Base-by-base conservation (phyloP, 2,888 invertebrate genomes). In the Oeneis ivallda region DNA sequence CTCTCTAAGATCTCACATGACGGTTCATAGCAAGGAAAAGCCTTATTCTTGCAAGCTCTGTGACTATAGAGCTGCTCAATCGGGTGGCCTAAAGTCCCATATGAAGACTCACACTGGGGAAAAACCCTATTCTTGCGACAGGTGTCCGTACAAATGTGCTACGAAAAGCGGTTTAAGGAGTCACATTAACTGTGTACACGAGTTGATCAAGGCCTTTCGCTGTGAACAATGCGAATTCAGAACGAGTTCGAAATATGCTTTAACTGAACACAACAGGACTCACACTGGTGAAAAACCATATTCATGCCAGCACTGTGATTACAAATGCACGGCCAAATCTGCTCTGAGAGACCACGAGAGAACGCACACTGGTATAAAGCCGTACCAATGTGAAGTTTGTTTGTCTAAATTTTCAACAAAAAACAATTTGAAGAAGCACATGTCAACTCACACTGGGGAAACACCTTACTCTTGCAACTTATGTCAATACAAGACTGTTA, bases 201-300 rank as follows among this genome's bases (percentile, higher is more conserved):
- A 54, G 10, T 9, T 1, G 7, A 9, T 8, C 37, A 37, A 37
- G 11, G 15, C 3, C 2, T 54, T 37, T 1, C 0, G 15, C 34
- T 54, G 54, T 2, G 10, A 34, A 4, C 10, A 9, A 2, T 54
- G 54, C 13, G 5, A 15, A 9, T 54, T 15, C 17, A 37, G 8
- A 15, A 37, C 10, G 15, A 34, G 15, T 10, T 8, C 1, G 15
- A 15, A 10, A 1, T 13, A 15, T 37, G 37, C 37, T 10, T 37
- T 54, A 10, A 15, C 17, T n/a, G 9, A 9, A 8, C 54, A 54
- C 54, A 37, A 2, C n/a, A 13, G 43, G 7, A 45, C 45, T n/a
- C 57, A 58, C 45, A 45, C 57, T 32, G 43, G 43, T 10, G 43
- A 58, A 2, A 54, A 54, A 39, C 54, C 54, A 15, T 54, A 17